Percentiles rank a stretch among this genome's conserved stretches.
phyloP scores from a whole-genome alignment of 2,888 invertebrate species.

The Aporophyla lueneburgensis region DNA sequence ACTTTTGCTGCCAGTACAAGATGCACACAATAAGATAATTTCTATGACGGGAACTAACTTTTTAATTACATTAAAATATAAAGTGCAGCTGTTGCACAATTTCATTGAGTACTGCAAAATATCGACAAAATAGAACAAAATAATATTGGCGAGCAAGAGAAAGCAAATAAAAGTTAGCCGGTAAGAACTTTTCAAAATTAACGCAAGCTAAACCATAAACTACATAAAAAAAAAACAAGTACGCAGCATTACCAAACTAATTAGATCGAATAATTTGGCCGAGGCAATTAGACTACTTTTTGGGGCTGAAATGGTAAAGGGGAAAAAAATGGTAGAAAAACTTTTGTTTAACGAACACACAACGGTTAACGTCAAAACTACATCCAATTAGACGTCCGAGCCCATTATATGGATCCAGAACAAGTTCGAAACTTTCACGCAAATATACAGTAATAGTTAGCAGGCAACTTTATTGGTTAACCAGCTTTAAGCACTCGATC shows the following conservation, averaged over 20 bases:
- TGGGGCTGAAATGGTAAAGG: conserved; percentile 35
- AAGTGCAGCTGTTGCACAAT: neutral
- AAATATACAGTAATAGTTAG: too few relatives aligned
- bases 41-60: neutral
- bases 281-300: conserved; percentile 59
- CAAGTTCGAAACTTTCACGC: too few relatives aligned
- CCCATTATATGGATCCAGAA: conserved; percentile 59
- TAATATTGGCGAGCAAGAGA: conserved; percentile 4
- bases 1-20: neutral
- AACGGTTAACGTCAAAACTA: conserved; percentile 67
- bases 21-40: neutral
- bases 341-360: conserved; percentile 62
- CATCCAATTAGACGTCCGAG: conserved; percentile 72
- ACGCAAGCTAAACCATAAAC: conserved; percentile 1
- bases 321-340: conserved; percentile 51
- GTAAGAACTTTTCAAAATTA: conserved; percentile 31
- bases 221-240: conserved; percentile 19
- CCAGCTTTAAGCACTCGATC: too few relatives aligned
- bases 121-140: neutral
- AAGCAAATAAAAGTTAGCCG: neutral
- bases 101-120: neutral
- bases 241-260: conserved; percentile 43
- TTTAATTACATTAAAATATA: neutral
- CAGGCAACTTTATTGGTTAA: too few relatives aligned
- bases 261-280: conserved; percentile 52